Evolutionary conservation across 2,888 invertebrate genomes (phyloP).

Genomic region (Epiblema foenella): DNA sequence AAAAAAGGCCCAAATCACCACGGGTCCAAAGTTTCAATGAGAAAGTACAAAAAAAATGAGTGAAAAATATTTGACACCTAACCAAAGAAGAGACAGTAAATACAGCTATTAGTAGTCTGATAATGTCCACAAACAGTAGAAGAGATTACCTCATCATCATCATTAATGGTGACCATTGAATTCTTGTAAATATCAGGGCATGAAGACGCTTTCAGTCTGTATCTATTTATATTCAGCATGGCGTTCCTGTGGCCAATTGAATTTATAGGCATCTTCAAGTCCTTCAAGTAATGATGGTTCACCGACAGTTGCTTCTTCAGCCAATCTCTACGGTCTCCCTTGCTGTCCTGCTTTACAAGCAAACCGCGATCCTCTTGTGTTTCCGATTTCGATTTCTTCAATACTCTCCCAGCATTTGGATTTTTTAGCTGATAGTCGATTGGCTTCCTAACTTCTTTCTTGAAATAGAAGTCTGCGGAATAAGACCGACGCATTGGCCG

Average conservation of each 20-base stretch:
- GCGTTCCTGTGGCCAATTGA: slow-evolving; percentile 95
- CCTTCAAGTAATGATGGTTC: slow-evolving; percentile 89
- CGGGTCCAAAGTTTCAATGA: no score
- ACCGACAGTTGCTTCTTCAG: slow-evolving; percentile 80
- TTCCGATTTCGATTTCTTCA: slow-evolving; percentile 64
- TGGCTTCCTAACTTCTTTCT: slow-evolving; percentile 58
- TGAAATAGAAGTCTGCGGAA: slow-evolving; percentile 65
- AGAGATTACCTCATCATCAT: slow-evolving; percentile 88
- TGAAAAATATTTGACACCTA: background rate
- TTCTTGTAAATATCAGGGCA: slow-evolving; percentile 96
- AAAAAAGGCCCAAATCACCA: no score
- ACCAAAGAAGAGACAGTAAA: background rate
- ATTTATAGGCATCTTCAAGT: slow-evolving; percentile 90
- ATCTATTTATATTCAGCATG: slow-evolving; percentile 92
- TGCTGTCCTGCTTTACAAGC: slow-evolving; percentile 70
- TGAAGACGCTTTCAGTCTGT: slow-evolving; percentile 93
- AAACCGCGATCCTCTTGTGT: slow-evolving; percentile 67
- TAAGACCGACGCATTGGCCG: slow-evolving; percentile 64
- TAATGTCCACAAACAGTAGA: background rate
- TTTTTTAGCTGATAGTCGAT: slow-evolving; percentile 60
- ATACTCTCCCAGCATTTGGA: slow-evolving; percentile 56
- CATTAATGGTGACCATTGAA: slow-evolving; percentile 93
- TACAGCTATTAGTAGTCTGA: background rate
- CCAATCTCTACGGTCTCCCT: slow-evolving; percentile 77
- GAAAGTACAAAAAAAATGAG: background rate